phyloP scores from a whole-genome alignment of 2,888 invertebrate species.

The Leucozona laternaria region DNA sequence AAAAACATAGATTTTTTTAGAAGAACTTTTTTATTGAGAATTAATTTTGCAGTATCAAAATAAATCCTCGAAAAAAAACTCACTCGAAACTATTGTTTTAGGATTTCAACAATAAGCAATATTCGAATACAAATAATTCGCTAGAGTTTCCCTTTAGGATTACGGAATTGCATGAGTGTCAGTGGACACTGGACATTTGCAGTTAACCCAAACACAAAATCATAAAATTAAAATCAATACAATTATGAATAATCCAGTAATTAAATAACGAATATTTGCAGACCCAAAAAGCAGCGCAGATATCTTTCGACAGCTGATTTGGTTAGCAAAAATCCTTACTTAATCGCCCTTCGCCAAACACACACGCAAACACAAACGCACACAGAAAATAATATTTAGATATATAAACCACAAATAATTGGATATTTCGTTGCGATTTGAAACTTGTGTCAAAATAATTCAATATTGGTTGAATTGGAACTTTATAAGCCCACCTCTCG shows the following conservation, averaged over 20 bases:
- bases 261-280: slow-evolving; percentile 56
- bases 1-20: neutral
- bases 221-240: slow-evolving; percentile 46
- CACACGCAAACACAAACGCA: neutral
- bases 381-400: slow-evolving; percentile 48
- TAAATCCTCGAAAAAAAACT: neutral
- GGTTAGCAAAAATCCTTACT: slow-evolving; percentile 26
- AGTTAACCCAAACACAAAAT: neutral
- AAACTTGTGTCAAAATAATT: slow-evolving; percentile 60
- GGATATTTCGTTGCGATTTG: slow-evolving; percentile 50
- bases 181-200: neutral
- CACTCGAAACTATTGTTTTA: neutral
- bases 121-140: neutral
- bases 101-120: neutral
- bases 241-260: slow-evolving; percentile 56
- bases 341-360: slow-evolving; percentile 10
- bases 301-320: slow-evolving; percentile 35
- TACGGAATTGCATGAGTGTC: neutral
- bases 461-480: slow-evolving; percentile 34
- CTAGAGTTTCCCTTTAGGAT: neutral
- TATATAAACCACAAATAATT: slow-evolving; percentile 66
- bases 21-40: neutral
- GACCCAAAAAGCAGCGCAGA: slow-evolving; percentile 30
- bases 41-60: neutral
- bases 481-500: neutral